phyloP scores from a whole-genome alignment of 2,888 invertebrate species.

The Sisyra nigra region DNA sequence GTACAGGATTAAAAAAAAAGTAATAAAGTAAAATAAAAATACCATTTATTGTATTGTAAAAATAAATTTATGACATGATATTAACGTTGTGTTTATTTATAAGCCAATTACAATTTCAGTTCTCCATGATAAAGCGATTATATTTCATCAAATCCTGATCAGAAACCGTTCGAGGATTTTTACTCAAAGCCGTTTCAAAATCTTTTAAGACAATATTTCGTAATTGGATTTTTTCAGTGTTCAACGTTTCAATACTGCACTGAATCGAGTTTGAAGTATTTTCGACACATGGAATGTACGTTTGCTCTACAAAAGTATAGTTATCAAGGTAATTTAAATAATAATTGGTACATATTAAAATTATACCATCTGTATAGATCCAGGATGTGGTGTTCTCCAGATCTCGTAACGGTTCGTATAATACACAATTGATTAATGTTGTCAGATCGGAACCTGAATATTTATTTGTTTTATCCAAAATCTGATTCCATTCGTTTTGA shows the following conservation, averaged over 20 bases:
- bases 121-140: constrained; percentile 12
- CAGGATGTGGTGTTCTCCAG: constrained; percentile 26
- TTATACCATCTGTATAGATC: constrained; percentile 12
- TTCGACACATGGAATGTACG: constrained; percentile 7
- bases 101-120: no score
- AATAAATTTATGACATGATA: no score
- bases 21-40: no score
- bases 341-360: neutral
- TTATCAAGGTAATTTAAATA: neutral
- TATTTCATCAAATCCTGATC: constrained; percentile 17
- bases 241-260: constrained; percentile 17
- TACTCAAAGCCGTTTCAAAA: constrained; percentile 18
- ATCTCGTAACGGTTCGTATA: constrained; percentile 31
- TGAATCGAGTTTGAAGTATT: constrained; percentile 1
- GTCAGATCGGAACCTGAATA: constrained; percentile 38
- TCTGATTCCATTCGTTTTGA: constrained; percentile 22
- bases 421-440: constrained; percentile 27
- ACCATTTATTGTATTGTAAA: no score
- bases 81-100: no score
- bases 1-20: no score
- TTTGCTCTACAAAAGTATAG: constrained; percentile 5
- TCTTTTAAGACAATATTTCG: constrained; percentile 19
- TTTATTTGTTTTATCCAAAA: constrained; percentile 30
- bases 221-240: constrained; percentile 18
- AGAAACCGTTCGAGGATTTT: constrained; percentile 18